A percentile compares a stretch with the other conserved stretches of the same genome.
These are phyloP conservation scores for Pseudomyrmex flavicornis DNA, from an alignment of 1,140 invertebrate genomes.

Conservation along the genomic window DNA sequence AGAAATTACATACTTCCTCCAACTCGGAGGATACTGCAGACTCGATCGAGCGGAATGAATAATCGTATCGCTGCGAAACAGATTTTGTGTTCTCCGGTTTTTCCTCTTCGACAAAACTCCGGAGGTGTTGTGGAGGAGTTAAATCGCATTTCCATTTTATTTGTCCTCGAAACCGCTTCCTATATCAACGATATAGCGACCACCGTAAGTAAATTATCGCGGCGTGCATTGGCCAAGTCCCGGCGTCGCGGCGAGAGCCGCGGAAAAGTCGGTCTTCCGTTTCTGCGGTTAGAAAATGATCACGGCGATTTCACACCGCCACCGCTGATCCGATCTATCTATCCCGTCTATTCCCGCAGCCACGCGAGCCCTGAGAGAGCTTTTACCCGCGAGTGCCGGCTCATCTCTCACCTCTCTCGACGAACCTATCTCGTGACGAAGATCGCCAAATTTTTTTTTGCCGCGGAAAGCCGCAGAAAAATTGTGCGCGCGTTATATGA, in stretches of 20 bases:
- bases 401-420: conserved; percentile 25
- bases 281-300: conserved; percentile 57
- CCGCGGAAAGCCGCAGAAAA: not conserved
- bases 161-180: not conserved
- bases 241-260: conserved; percentile 35
- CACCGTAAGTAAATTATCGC: conserved; percentile 14
- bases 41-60: conserved; percentile 2
- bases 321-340: not conserved
- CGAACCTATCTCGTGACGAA: conserved; percentile 38
- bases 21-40: not conserved
- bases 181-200: no score
- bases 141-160: conserved; percentile 17
- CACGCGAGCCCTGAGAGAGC: not conserved
- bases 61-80: no score
- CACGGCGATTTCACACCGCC: conserved; percentile 28
- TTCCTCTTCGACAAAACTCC: no score
- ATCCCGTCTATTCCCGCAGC: not conserved
- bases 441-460: not conserved
- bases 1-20: conserved; percentile 2
- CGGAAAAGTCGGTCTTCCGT: conserved; percentile 53
- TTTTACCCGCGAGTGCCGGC: conserved; percentile 18
- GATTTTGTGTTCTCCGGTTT: no score
- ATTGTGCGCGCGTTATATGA: conserved; percentile 7
- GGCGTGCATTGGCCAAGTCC: not conserved
- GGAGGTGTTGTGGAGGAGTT: no score